phyloP scores from a whole-genome alignment of 2,888 invertebrate species.

The Limenitis camilla region DNA sequence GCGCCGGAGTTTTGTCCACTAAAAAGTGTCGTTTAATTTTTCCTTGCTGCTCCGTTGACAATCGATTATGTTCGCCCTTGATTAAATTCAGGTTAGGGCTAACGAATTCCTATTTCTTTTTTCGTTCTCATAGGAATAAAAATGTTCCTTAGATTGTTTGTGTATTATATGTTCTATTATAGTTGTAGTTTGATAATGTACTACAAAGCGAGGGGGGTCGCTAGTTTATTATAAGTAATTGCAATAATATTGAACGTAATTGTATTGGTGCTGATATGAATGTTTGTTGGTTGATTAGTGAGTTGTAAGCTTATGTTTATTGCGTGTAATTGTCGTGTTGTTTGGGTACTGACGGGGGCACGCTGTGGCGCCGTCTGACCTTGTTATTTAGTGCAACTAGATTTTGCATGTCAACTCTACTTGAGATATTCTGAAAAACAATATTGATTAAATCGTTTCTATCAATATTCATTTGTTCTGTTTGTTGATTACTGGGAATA shows the following conservation, averaged over 20 bases:
- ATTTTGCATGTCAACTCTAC: slow-evolving; percentile 3
- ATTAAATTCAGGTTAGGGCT: slow-evolving; percentile 35
- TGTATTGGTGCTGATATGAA: slow-evolving; percentile 8
- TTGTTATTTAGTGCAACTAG: slow-evolving; percentile 26
- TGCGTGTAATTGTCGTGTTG: slow-evolving; percentile 15
- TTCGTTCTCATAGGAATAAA: background rate
- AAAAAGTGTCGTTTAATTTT: slow-evolving; percentile 70
- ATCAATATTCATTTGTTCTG: no score
- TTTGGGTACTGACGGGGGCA: slow-evolving; percentile 19
- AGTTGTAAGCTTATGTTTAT: slow-evolving; percentile 14
- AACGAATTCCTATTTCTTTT: slow-evolving; percentile 6
- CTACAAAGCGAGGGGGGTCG: no score
- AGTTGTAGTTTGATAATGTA: no score
- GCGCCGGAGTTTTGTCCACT: slow-evolving; percentile 56
- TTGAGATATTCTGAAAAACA: background rate
- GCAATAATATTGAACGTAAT: slow-evolving; percentile 1
- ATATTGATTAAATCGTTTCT: background rate
- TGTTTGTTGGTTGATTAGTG: slow-evolving; percentile 11
- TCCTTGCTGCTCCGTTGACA: slow-evolving; percentile 54
- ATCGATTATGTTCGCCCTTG: slow-evolving; percentile 61
- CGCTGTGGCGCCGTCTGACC: slow-evolving; percentile 32
- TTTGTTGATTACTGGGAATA: no score
- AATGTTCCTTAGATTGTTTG: no score
- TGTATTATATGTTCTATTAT: no score
- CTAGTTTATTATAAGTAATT: background rate